A percentile compares a stretch with the other conserved stretches of the same genome.
phyloP scores from a whole-genome alignment of 2,113 vertebrate species.

The Myocastor coypus region DNA sequence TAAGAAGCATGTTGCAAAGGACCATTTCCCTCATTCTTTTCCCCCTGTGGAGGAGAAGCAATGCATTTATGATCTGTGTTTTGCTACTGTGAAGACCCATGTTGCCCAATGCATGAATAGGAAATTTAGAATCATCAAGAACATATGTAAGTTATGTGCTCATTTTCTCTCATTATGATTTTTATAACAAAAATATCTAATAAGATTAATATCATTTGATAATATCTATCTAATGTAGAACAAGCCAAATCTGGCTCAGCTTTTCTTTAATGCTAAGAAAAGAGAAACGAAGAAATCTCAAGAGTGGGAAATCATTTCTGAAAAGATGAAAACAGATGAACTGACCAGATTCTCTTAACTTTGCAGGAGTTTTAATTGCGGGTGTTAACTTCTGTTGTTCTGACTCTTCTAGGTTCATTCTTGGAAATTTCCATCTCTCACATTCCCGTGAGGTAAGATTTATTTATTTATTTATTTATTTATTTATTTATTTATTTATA shows the following conservation, averaged over 20 bases:
- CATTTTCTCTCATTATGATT: background rate
- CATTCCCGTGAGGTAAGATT: background rate
- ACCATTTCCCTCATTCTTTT: conserved; percentile 20
- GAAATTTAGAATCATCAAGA: background rate
- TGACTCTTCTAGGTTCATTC: background rate
- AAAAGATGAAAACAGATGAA: background rate
- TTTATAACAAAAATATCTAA: background rate
- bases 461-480: too few relatives aligned
- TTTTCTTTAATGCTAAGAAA: conserved; percentile 42
- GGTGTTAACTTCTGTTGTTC: background rate
- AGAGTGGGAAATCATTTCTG: background rate
- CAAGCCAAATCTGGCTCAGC: background rate
- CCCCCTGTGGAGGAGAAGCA: background rate
- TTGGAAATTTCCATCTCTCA: background rate
- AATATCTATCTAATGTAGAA: background rate
- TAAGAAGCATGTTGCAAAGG: background rate
- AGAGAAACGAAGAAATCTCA: background rate
- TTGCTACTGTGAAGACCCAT: background rate
- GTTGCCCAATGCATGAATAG: background rate
- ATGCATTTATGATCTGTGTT: background rate
- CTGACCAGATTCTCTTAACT: background rate
- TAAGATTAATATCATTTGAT: background rate
- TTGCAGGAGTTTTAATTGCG: background rate
- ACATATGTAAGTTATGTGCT: background rate
- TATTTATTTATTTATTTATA: too few relatives aligned